These are phyloP conservation scores for human DNA, from an alignment of 2,113 vertebrate species.

Conservation along the genomic window DNA sequence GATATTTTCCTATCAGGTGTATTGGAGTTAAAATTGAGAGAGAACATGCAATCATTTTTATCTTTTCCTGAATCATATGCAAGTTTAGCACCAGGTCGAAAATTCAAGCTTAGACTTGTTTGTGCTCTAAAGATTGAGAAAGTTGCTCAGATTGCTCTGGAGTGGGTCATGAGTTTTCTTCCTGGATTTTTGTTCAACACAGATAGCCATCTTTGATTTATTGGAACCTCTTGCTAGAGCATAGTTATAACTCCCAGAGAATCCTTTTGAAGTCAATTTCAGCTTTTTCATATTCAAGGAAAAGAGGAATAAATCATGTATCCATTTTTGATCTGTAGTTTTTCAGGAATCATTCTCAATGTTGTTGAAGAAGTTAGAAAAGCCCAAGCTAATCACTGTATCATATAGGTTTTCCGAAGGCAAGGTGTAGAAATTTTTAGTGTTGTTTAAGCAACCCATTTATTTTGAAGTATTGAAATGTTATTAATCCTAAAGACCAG, in stretches of 20 bases:
- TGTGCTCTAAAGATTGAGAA: conserved; percentile 22
- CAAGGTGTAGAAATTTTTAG: conserved; percentile 61
- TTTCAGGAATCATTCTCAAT: conserved; percentile 55
- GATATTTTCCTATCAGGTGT: conserved; percentile 46
- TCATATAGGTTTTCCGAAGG: conserved; percentile 30
- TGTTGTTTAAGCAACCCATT: conserved; percentile 49
- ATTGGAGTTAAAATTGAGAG: conserved; percentile 57
- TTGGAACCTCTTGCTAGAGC: conserved; percentile 48
- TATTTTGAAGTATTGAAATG: conserved; percentile 55
- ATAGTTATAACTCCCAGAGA: conserved; percentile 66
- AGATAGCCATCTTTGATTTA: conserved; percentile 71
- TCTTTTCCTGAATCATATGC: conserved; percentile 51
- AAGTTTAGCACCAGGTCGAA: conserved; percentile 40
- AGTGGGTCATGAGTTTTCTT: conserved; percentile 11
- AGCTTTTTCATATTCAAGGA: conserved; percentile 65
- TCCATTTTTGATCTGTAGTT: conserved; percentile 68
- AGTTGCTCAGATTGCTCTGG: conserved; percentile 41
- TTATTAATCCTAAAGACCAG: conserved; percentile 63
- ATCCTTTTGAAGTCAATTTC: conserved; percentile 68
- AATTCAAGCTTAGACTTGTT: conserved; percentile 48
- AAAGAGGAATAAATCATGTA: conserved; percentile 68
- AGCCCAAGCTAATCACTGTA: conserved; percentile 45
- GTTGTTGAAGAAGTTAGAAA: conserved; percentile 39
- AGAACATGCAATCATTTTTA: conserved; percentile 9
- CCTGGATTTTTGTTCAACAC: not conserved